These are phyloP conservation scores for Brachypalpus laphriformis DNA, from an alignment of 2,888 invertebrate genomes.

Conservation along the genomic window DNA sequence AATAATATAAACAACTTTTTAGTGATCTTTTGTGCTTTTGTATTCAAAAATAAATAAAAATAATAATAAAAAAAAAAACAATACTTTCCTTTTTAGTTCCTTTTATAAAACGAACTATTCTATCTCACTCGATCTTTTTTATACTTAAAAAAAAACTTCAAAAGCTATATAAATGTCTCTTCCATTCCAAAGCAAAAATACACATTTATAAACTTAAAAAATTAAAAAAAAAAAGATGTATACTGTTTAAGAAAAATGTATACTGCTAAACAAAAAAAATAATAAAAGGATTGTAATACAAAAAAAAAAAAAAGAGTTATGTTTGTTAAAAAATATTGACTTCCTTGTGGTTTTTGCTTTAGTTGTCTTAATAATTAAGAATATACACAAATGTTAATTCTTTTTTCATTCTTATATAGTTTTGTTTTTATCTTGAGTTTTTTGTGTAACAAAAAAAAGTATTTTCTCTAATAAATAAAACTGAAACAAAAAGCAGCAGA, in stretches of 20 bases:
- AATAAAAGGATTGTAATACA: slow-evolving; percentile 36
- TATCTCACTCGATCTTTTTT: slow-evolving; percentile 58
- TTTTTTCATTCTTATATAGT: slow-evolving; percentile 7
- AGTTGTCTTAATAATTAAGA: slow-evolving; percentile 49
- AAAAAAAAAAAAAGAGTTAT: slow-evolving; percentile 14
- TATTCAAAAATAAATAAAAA: slow-evolving; percentile 17
- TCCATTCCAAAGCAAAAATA: slow-evolving; percentile 72
- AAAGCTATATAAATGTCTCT: slow-evolving; percentile 64
- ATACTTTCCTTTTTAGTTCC: slow-evolving; percentile 55
- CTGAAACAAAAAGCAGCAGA: slow-evolving; percentile 6
- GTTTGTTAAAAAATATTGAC: slow-evolving; percentile 30
- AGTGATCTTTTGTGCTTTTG: slow-evolving; percentile 58
- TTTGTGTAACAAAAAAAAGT: slow-evolving; percentile 15
- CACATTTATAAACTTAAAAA: slow-evolving; percentile 44
- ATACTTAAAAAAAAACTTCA: slow-evolving; percentile 37
- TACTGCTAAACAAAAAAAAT: slow-evolving; percentile 25
- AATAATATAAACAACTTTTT: slow-evolving; percentile 28
- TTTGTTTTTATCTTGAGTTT: slow-evolving; percentile 21
- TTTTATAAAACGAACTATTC: slow-evolving; percentile 40
- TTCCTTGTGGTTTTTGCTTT: slow-evolving; percentile 67
- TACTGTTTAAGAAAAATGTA: slow-evolving; percentile 33
- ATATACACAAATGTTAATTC: slow-evolving; percentile 34
- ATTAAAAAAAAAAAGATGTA: slow-evolving; percentile 36
- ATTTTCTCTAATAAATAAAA: slow-evolving; percentile 34
- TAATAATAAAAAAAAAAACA: slow-evolving; percentile 12